phyloP scores from a whole-genome alignment of 1,140 invertebrate species.

The Zophobas morio region DNA sequence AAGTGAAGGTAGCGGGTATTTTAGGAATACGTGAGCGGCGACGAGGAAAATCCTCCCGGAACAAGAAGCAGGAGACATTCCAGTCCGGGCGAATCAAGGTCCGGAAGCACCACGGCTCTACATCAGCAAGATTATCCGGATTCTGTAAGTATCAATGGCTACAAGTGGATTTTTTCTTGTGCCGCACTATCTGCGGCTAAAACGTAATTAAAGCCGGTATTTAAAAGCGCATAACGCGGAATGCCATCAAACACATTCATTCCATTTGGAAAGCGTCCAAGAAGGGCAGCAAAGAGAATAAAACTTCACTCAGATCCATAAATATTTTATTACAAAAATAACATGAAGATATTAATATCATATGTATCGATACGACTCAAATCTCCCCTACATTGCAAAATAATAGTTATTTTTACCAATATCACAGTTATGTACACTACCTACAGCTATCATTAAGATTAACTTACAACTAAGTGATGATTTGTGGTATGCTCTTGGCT shows the following conservation, averaged over 20 bases:
- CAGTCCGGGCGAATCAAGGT: slow-evolving; percentile 74
- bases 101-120: slow-evolving; percentile 73
- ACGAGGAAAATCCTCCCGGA: slow-evolving; percentile 75
- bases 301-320: slow-evolving; percentile 15
- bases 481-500: slow-evolving; percentile 5
- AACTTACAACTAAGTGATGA: slow-evolving; percentile 19
- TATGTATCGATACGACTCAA: neutral
- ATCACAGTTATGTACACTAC: slow-evolving; percentile 56
- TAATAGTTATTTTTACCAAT: slow-evolving; percentile 22
- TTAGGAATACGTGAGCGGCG: slow-evolving; percentile 70
- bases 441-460: neutral
- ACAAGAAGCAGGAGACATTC: slow-evolving; percentile 75
- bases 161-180: neutral
- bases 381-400: slow-evolving; percentile 12
- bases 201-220: neutral
- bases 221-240: neutral
- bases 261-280: neutral
- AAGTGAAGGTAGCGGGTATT: slow-evolving; percentile 23
- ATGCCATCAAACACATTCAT: neutral
- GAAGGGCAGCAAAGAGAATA: neutral
- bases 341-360: slow-evolving; percentile 14
- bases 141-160: slow-evolving; percentile 72
- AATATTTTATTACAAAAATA: slow-evolving; percentile 41
- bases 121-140: slow-evolving; percentile 75
- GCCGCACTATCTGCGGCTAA: neutral